Evolutionary conservation across 1,140 invertebrate species (phyloP).

Genomic region (Gonatopus flavifemur): DNA sequence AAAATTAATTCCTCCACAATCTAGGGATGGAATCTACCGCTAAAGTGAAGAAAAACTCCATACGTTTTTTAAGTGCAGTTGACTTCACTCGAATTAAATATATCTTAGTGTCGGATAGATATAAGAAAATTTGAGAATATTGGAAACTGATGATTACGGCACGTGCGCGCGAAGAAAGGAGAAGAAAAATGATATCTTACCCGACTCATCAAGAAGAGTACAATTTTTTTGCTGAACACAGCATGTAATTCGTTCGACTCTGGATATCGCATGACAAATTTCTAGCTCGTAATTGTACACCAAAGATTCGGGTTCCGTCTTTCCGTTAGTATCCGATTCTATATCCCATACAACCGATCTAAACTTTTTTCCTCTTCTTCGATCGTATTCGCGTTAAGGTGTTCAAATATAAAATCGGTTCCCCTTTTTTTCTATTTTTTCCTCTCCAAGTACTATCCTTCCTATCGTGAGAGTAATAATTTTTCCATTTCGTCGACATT

Average conservation of each 20-base stretch:
- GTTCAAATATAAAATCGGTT: slow-evolving; percentile 9
- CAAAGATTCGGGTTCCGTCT: slow-evolving; percentile 26
- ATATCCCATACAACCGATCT: slow-evolving; percentile 25
- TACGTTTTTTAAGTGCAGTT: too few species aligned
- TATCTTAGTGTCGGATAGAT: too few species aligned
- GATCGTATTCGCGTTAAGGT: not conserved
- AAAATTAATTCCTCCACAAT: too few species aligned
- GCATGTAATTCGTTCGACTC: slow-evolving; percentile 15
- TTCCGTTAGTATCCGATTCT: slow-evolving; percentile 23
- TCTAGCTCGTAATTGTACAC: slow-evolving; percentile 12
- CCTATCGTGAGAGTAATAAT: slow-evolving; percentile 12
- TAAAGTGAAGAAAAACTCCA: too few species aligned
- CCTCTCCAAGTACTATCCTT: slow-evolving; percentile 11
- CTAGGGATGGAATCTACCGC: too few species aligned
- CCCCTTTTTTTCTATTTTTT: slow-evolving; percentile 3
- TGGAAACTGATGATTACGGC: too few species aligned
- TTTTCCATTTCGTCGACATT: slow-evolving; percentile 11
- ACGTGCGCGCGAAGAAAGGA: not conserved
- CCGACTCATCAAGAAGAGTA: too few species aligned
- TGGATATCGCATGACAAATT: slow-evolving; percentile 15
- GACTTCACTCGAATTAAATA: too few species aligned
- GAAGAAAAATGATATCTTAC: too few species aligned
- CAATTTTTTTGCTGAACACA: too few species aligned
- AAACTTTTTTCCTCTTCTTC: slow-evolving; percentile 6
- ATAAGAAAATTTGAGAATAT: too few species aligned